These are phyloP conservation scores for Chiridota heheva DNA, from an alignment of 35 echinoderm and acorn worm genomes.

Conservation along the genomic window DNA sequence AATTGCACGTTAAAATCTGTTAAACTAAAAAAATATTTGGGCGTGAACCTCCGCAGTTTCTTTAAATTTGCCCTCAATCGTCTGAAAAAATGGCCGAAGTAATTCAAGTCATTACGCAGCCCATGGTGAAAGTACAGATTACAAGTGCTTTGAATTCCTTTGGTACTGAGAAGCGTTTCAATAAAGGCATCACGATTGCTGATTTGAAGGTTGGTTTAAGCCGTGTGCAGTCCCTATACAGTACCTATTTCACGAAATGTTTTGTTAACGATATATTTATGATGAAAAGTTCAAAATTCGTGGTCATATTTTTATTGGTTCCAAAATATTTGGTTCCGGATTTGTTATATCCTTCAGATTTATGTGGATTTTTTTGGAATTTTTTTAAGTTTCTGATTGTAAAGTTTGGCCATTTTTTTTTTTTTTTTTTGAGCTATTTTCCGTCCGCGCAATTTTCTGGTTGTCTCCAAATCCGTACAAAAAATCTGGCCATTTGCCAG, in stretches of 20 bases:
- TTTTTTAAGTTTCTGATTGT: too few species aligned
- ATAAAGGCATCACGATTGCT: conserved; percentile 77
- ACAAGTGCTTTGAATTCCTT: conserved; percentile 81
- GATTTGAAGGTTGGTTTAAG: conserved; percentile 62
- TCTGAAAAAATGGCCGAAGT: conserved; percentile 79
- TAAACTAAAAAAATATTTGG: too few species aligned
- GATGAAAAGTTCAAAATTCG: background rate
- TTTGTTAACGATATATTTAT: background rate
- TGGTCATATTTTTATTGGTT: background rate
- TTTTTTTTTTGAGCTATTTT: too few species aligned
- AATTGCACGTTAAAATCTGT: too few species aligned
- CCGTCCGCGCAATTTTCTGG: too few species aligned
- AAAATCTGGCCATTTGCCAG: too few species aligned
- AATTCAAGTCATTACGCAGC: conserved; percentile 70
- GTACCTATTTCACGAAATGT: background rate
- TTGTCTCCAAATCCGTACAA: too few species aligned
- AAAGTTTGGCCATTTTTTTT: too few species aligned
- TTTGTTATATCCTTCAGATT: background rate
- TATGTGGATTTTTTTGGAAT: too few species aligned
- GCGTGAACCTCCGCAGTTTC: too few species aligned
- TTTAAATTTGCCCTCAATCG: too few species aligned
- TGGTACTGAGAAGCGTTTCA: conserved; percentile 76
- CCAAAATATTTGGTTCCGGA: background rate
- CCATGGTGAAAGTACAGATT: conserved; percentile 72
- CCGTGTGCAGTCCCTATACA: background rate